Percentiles rank a stretch among this genome's conserved stretches.
Evolutionary conservation across 2,888 invertebrate genomes (phyloP).

Genomic region (Euspilapteryx auroguttella): DNA sequence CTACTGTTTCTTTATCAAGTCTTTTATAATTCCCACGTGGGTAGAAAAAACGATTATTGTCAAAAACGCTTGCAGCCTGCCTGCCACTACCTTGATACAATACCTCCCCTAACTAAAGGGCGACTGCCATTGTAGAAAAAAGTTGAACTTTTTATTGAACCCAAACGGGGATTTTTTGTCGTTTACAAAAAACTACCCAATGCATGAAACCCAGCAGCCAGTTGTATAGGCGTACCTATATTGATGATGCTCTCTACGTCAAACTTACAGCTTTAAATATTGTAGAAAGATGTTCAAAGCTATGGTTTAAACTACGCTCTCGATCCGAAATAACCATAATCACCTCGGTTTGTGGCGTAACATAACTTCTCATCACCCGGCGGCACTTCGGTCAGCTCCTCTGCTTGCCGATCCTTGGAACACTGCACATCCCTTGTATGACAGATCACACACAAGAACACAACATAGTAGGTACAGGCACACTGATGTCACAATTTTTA

Average conservation of each 20-base stretch:
- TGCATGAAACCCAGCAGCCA: too few species aligned
- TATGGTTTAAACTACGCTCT: too few species aligned
- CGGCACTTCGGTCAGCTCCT: conserved; percentile 43
- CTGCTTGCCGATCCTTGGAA: conserved; percentile 12
- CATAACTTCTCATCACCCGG: conserved; percentile 50
- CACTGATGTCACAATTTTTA: conserved; percentile 16
- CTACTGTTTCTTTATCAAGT: too few species aligned
- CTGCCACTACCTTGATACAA: conserved; percentile 22
- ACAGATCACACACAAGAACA: conserved; percentile 21
- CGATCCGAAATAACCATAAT: too few species aligned
- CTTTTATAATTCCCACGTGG: conserved; percentile 4
- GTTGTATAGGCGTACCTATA: too few species aligned
- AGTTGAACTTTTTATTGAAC: conserved; percentile 14
- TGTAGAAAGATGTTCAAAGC: too few species aligned
- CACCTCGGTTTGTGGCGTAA: conserved; percentile 58
- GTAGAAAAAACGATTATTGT: conserved; percentile 4
- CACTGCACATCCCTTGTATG: conserved; percentile 41
- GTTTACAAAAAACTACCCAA: conserved; percentile 4
- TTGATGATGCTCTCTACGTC: too few species aligned
- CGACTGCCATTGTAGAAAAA: conserved; percentile 40
- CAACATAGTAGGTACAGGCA: conserved; percentile 8
- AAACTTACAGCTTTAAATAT: too few species aligned
- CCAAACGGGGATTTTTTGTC: conserved; percentile 9
- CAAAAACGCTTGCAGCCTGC: conserved; percentile 7
- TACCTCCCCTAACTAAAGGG: conserved; percentile 27